Percentiles rank a stretch among this genome's conserved stretches.
phyloP scores from a whole-genome alignment of 2,888 invertebrate genomes.

The Dromius quadrimaculatus region DNA sequence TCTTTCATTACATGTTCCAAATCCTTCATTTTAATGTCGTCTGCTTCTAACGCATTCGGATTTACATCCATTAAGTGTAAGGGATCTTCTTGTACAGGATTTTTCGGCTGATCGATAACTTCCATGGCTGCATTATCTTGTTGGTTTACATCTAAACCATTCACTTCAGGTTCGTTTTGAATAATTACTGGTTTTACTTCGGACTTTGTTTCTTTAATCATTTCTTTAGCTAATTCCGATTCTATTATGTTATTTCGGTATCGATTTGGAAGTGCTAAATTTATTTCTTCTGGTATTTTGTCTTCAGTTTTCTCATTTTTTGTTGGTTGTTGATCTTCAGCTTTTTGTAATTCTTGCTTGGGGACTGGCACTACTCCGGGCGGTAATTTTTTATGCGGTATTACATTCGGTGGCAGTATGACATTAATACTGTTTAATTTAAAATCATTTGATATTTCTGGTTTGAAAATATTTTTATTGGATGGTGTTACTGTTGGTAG shows the following conservation, averaged over 20 bases:
- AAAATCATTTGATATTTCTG: constrained; percentile 41
- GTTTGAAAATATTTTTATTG: constrained; percentile 56
- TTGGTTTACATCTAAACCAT: constrained; percentile 54
- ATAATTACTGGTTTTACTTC: constrained; percentile 32
- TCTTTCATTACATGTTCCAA: constrained; percentile 50
- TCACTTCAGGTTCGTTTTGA: constrained; percentile 44
- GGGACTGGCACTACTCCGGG: constrained; percentile 65
- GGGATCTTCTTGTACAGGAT: constrained; percentile 53
- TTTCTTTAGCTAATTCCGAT: constrained; percentile 42
- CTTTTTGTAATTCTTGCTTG: constrained; percentile 48
- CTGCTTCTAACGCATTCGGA: constrained; percentile 51
- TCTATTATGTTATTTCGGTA: constrained; percentile 52
- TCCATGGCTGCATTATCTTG: constrained; percentile 64
- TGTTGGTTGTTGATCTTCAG: constrained; percentile 54
- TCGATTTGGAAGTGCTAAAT: constrained; percentile 54
- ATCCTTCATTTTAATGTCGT: constrained; percentile 36
- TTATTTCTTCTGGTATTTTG: constrained; percentile 59
- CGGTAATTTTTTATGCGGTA: constrained; percentile 57
- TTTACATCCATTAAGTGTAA: constrained; percentile 49
- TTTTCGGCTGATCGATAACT: constrained; percentile 61
- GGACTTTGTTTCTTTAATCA: constrained; percentile 44
- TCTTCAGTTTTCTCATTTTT: constrained; percentile 56
- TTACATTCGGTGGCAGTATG: constrained; percentile 58
- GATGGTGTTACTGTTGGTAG: constrained; percentile 61
- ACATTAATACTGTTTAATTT: constrained; percentile 59